Base-by-base conservation (phyloP, 2,113 vertebrate species). In the Struthio camelus region DNA sequence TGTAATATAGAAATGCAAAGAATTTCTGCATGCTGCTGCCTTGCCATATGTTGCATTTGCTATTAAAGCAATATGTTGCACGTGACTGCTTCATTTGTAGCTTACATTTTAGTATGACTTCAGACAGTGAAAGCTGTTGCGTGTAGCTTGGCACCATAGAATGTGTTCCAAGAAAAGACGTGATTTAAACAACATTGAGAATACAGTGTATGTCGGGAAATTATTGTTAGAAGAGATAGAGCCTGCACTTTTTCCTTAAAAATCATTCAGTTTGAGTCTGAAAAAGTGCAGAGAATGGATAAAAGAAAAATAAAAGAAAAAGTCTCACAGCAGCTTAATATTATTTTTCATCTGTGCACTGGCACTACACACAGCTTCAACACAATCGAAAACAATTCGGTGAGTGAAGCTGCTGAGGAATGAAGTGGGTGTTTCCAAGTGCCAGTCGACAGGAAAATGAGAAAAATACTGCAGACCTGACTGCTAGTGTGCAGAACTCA, bases 381-480 rank as follows among this genome's bases (percentile, higher is more conserved):
- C 51, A 59, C 80, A 93, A 40, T 62, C 71, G 61, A 81, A 92
- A 90, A 83, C 46, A 48, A 75, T 71, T 94, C 75, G 75, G 65
- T 80, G 66, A 94, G 65, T 89, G 75, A 88, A 89, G 38, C 58
- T 59, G 24, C 76, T 80, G 64, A 88, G 69, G 34, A 93, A 95
- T 79, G 42, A 90, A 95, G 79, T 92, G 65, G 93, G 79, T 67
- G 51, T 93, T 96, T 96, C 85, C 30, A 89, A 80, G 84, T 94
- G 90, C 42, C 86, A 95, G 81, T 95, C 62, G 86, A 92, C 51
- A 94, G 86, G 90, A 94, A 93, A 96, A 79, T 66, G 27, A 76
- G 48, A 75, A 85, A 95, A 96, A 79, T 85, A 51, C 34, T 64
- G 16, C 66, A 69, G 89, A 94, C 36, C 48, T 58, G 27, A 80